Evolutionary conservation across 1,140 invertebrate genomes (phyloP).

Genomic region (Drosophila tsacasi): DNA sequence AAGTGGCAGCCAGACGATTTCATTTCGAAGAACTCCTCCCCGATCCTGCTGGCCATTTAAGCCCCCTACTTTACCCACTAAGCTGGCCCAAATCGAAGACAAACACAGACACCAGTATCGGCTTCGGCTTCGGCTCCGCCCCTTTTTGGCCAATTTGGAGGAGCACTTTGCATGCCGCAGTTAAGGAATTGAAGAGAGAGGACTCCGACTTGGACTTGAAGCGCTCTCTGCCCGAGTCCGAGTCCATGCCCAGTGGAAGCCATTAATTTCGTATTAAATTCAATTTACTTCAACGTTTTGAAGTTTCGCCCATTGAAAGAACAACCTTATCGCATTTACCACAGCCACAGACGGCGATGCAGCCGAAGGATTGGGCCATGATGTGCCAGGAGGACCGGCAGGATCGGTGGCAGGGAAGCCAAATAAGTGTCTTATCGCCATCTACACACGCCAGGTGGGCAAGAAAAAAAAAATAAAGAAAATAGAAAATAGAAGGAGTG

Average conservation of each 20-base stretch:
- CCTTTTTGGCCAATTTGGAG: constrained; percentile 28
- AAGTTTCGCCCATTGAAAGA: constrained; percentile 28
- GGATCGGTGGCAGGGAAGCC: constrained; percentile 13
- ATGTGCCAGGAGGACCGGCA: constrained; percentile 1
- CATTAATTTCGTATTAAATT: constrained; percentile 53
- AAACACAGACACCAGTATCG: constrained; percentile 13
- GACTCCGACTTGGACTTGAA: constrained; percentile 2
- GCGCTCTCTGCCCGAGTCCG: not conserved
- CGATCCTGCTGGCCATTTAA: constrained; percentile 9
- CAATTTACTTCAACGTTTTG: constrained; percentile 39
- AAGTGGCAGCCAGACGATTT: not conserved
- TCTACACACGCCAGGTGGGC: constrained; percentile 51
- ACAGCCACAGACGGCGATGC: constrained; percentile 31
- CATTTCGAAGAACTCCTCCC: no score
- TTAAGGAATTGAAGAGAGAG: not conserved
- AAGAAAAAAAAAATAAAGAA: not conserved
- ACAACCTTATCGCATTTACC: constrained; percentile 43
- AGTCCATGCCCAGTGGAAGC: constrained; percentile 10
- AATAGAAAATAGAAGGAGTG: constrained; percentile 8
- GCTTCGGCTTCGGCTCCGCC: no score
- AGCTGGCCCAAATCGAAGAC: constrained; percentile 11
- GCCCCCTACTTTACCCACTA: not conserved
- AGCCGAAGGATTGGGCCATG: constrained; percentile 24
- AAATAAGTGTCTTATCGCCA: constrained; percentile 62
- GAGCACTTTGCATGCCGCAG: constrained; percentile 36